phyloP scores from a whole-genome alignment of 2,113 vertebrate species.

The Tetrax tetrax region DNA sequence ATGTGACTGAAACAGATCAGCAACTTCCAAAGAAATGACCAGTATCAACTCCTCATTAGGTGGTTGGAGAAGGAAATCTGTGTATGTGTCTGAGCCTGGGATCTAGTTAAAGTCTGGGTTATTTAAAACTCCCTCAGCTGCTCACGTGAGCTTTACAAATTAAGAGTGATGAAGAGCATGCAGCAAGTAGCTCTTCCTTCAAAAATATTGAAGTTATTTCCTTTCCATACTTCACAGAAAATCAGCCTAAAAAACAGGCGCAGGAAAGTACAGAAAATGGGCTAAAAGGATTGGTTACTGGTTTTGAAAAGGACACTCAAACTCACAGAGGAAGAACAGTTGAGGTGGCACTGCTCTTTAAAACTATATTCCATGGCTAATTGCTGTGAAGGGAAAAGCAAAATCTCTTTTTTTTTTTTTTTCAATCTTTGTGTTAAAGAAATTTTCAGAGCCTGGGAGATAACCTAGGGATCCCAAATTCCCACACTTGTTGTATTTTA shows the following conservation, averaged over 20 bases:
- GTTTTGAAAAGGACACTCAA: background rate
- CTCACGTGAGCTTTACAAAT: background rate
- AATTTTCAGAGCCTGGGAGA: background rate
- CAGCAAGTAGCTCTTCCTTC: background rate
- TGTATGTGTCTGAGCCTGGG: background rate
- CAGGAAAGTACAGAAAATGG: background rate
- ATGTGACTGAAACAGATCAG: background rate
- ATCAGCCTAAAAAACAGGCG: background rate
- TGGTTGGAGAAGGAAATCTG: background rate
- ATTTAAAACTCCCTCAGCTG: background rate
- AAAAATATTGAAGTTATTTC: background rate
- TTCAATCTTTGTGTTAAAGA: background rate
- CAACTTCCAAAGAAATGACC: background rate
- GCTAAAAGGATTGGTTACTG: background rate
- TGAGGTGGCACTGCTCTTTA: background rate
- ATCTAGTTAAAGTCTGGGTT: background rate
- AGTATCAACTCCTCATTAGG: background rate
- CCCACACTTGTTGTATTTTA: background rate
- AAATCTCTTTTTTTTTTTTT: background rate
- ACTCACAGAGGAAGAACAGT: background rate
- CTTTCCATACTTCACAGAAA: background rate
- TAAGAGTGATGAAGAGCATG: background rate
- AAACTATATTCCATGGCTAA: background rate
- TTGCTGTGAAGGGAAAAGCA: background rate
- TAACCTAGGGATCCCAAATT: background rate